Conservation (phyloP, 2,113 vertebrate genomes). For the Dasyurus viverrinus region DNA sequence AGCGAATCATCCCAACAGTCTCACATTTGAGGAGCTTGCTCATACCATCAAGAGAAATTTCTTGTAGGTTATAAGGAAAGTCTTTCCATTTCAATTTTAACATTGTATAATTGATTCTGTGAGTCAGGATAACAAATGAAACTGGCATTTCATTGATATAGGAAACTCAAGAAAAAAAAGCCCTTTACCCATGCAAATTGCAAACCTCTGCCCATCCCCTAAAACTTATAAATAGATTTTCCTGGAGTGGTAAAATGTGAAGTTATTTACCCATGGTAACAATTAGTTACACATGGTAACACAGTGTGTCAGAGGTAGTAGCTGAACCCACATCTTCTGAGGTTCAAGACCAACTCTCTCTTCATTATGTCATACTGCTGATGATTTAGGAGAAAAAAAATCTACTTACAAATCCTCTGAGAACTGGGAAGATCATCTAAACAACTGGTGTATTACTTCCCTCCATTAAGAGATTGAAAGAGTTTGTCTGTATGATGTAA, state of each 20-base stretch:
- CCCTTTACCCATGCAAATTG: neutral
- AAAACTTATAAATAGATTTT: neutral
- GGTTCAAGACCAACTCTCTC: neutral
- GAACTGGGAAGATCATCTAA: neutral
- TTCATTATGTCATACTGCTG: neutral
- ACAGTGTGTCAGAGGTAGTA: neutral
- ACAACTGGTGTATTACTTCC: neutral
- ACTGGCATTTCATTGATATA: neutral
- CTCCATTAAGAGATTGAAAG: neutral
- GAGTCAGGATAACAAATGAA: neutral
- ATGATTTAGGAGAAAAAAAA: neutral
- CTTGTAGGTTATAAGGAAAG: neutral
- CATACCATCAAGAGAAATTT: neutral
- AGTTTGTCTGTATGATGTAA: neutral
- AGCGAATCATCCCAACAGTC: neutral
- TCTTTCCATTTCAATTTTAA: too few relatives aligned
- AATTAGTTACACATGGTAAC: neutral
- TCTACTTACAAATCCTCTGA: neutral
- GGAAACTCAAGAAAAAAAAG: neutral
- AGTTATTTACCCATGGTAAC: neutral
- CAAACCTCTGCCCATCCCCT: neutral
- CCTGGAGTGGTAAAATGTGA: neutral
- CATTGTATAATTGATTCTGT: neutral
- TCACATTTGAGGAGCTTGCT: neutral
- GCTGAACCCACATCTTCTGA: neutral